Evolutionary conservation across 1,140 invertebrate species (phyloP), one percentile per base, ranked within the genome.

Genomic region (Leptinotarsa texana): DNA sequence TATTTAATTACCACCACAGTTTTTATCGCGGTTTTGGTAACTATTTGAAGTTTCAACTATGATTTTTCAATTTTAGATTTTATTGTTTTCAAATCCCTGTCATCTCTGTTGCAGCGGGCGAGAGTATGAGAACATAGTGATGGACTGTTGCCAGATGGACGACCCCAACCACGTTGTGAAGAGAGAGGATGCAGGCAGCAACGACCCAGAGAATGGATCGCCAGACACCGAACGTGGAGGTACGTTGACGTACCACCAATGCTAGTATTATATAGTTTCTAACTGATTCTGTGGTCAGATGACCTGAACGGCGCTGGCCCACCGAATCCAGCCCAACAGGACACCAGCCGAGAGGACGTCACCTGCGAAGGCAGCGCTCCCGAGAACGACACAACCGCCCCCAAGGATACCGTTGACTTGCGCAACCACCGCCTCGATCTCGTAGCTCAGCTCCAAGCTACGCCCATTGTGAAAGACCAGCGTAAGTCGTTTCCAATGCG

Each of bases 111-210:
- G n/a, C 89, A 98, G 96, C 87, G 94, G 95, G 74, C 90, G 94
- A 65, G 95, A 98, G 84, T 96, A 94, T 81, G 93, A 93, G 78
- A 94, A 96, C 85, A 89, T 96, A 51, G 93, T 98, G 57, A 93
- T 98, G 92, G 96, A 98, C 85, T 93, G 93, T 82, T 96, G 94
- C 84, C 96, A 98, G 87, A 84, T 98, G 82, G 93, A 95, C 82
- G 93, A 94, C 76, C 92, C 90, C 74, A 90, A 92, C 21, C 91
- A 91, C 84, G 90, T 90, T 78, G 89, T 91, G 11, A 95, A 95
- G 82, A 87, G 93, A 75, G 94, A 95, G 87, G 93, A 95, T 80
- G 87, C 91, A 4, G 88, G 89, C n/a, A 91, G 91, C 57, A 90
- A 92, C 79, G 94, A 95, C 83, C 93, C 93, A 42, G 94, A 95